Evolutionary conservation across 2,797 vertebrate species (phyloP).

Genomic region (Pachyuromys duprasi): DNA sequence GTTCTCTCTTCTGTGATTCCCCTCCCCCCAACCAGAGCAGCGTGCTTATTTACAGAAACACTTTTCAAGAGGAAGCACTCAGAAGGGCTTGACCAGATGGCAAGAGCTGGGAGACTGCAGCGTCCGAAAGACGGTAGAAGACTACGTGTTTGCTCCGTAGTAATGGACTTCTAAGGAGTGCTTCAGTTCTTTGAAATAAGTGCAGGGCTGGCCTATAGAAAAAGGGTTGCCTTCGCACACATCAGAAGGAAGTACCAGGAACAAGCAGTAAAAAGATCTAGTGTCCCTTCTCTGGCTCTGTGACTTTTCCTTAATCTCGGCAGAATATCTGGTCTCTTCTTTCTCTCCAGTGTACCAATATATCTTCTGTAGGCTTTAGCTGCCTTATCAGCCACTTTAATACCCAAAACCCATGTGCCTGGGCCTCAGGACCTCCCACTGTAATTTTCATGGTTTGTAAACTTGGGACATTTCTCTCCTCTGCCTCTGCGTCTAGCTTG

Average conservation of each 20-base stretch:
- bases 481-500: not conserved
- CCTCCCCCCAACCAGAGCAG: not conserved
- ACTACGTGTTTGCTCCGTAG: not conserved
- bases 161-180: not conserved
- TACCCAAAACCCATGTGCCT: not conserved
- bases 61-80: not conserved
- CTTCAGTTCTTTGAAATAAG: not conserved
- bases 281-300: not conserved
- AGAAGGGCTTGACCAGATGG: not conserved
- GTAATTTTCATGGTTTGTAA: not conserved
- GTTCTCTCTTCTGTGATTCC: not conserved
- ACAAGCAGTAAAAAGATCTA: not conserved
- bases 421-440: not conserved
- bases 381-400: not conserved
- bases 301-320: not conserved
- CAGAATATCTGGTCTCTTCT: not conserved
- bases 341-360: not conserved
- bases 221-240: not conserved
- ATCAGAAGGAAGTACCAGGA: not conserved
- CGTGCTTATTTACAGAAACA: not conserved
- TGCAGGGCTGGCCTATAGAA: not conserved
- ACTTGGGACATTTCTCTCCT: not conserved
- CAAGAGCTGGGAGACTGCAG: not conserved
- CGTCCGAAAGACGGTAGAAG: not conserved
- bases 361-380: not conserved